These are phyloP conservation scores for Ammodramus savannarum DNA, from an alignment of 2,113 vertebrate species.

Conservation along the genomic window DNA sequence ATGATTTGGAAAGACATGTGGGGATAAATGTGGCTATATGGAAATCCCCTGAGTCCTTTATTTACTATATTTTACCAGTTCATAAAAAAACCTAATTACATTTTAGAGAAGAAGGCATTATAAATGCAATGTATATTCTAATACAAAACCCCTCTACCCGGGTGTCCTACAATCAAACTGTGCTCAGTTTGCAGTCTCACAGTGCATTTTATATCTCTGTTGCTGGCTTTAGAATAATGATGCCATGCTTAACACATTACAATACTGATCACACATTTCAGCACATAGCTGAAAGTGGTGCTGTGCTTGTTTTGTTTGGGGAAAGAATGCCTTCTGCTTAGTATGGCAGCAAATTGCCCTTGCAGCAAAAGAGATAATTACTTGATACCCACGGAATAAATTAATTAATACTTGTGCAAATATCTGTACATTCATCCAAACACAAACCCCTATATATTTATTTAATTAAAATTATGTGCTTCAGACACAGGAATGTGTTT, in stretches of 20 bases:
- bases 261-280: constrained; percentile 32
- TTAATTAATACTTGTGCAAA: not conserved
- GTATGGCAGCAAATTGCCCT: constrained; percentile 18
- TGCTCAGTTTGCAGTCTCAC: not conserved
- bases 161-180: constrained; percentile 22
- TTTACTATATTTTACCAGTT: constrained; percentile 91
- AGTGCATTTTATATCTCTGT: not conserved
- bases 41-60: constrained; percentile 86
- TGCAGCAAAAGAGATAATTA: constrained; percentile 22
- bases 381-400: not conserved
- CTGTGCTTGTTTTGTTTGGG: constrained; percentile 19
- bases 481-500: not conserved
- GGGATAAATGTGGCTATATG: constrained; percentile 88
- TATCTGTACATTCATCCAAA: not conserved
- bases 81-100: constrained; percentile 89
- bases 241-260: not conserved
- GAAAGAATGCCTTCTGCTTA: constrained; percentile 28
- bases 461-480: not conserved
- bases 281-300: constrained; percentile 13
- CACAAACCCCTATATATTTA: not conserved
- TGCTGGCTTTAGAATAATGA: constrained; percentile 50
- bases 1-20: constrained; percentile 91
- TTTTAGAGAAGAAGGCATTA: constrained; percentile 73
- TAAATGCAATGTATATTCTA: constrained; percentile 50
- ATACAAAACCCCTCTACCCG: not conserved